Evolutionary conservation across 1,140 invertebrate species (phyloP).

Genomic region (Pomacea maculata): DNA sequence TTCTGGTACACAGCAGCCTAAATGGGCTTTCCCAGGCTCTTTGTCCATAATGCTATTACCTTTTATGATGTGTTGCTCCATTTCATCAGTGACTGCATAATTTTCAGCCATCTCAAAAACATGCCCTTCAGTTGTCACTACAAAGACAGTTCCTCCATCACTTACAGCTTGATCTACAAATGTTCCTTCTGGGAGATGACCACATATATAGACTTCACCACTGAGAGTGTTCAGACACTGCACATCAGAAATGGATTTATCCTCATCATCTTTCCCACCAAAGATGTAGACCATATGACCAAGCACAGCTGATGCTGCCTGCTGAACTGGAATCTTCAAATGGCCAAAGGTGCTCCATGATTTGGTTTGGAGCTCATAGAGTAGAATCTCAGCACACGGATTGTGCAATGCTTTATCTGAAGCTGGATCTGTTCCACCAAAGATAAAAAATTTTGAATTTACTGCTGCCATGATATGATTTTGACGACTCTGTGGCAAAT

Average conservation of each 20-base stretch:
- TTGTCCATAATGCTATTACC: no score
- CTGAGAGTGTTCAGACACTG: no score
- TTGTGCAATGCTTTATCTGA: background rate
- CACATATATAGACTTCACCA: no score
- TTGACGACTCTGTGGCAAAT: background rate
- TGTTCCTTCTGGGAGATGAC: no score
- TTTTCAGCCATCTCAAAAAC: no score
- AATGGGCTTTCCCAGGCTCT: no score
- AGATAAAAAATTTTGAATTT: background rate
- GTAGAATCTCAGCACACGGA: background rate
- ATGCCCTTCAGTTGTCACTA: no score
- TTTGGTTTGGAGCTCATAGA: background rate
- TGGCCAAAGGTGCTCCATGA: background rate
- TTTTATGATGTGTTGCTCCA: no score
- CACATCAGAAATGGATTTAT: background rate
- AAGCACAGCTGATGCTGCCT: background rate
- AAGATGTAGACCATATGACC: slow-evolving; percentile 16
- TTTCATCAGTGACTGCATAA: no score
- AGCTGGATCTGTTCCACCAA: background rate
- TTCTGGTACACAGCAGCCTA: no score
- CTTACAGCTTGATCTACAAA: no score
- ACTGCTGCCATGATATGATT: slow-evolving; percentile 4
- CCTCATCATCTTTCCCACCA: background rate
- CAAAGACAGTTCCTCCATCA: no score
- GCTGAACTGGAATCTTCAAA: background rate